Evolutionary conservation across 92 coral and sea anemone genomes (phyloP).

Genomic region (Palythoa grandiflora): DNA sequence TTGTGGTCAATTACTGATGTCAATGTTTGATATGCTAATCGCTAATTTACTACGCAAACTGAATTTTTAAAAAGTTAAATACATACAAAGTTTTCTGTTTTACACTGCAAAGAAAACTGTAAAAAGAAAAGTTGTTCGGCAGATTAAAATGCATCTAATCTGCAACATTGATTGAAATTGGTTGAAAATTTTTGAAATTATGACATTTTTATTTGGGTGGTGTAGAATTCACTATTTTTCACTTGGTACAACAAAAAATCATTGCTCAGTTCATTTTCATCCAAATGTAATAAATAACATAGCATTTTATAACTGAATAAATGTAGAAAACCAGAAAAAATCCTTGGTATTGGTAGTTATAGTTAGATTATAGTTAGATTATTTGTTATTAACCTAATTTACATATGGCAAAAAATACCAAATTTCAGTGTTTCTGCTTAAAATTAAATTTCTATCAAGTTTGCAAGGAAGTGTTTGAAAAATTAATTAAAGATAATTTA

Average conservation of each 20-base stretch:
- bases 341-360: neutral
- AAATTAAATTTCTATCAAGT: constrained; percentile 23
- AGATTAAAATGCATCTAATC: no score
- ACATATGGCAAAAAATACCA: neutral
- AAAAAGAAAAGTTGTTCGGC: no score
- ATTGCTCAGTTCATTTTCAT: no score
- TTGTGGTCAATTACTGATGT: no score
- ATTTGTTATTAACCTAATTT: constrained; percentile 15
- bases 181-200: neutral
- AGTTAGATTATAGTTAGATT: neutral
- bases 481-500: neutral
- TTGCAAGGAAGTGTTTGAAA: constrained; percentile 20
- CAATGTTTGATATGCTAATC: no score
- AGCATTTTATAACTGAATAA: constrained; percentile 37
- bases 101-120: no score
- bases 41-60: no score
- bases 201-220: neutral
- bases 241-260: no score
- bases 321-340: constrained; percentile 11
- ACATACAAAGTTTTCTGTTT: no score
- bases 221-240: no score
- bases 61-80: no score
- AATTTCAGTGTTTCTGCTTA: constrained; percentile 7
- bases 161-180: neutral
- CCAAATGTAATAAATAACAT: constrained; percentile 21